Evolutionary conservation across 2,113 vertebrate genomes (phyloP).

Genomic region (Corythoichthys haematopterus): DNA sequence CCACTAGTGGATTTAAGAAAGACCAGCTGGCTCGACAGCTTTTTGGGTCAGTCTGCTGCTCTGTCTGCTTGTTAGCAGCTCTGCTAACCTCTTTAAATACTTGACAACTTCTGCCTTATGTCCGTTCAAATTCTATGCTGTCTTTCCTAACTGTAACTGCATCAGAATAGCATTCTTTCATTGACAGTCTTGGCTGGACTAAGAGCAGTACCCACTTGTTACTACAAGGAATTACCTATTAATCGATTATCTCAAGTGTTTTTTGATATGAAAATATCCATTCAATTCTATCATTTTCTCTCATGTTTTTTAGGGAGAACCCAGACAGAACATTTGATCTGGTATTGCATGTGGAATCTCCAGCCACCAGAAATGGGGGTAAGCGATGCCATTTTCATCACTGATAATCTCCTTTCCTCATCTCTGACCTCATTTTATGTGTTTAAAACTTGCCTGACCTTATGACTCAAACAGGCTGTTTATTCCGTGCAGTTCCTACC

Average conservation of each 20-base stretch:
- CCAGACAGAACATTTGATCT: slow-evolving; percentile 94
- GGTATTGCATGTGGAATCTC: slow-evolving; percentile 88
- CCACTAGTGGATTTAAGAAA: slow-evolving; percentile 39
- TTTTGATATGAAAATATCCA: background rate
- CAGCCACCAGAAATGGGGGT: slow-evolving; percentile 87
- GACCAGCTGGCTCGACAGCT: slow-evolving; percentile 58
- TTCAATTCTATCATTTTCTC: background rate
- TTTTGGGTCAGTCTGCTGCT: slow-evolving; percentile 44
- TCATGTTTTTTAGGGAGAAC: slow-evolving; percentile 78
- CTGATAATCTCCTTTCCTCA: background rate
- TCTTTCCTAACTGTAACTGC: background rate
- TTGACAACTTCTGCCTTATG: slow-evolving; percentile 8
- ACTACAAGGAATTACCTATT: background rate
- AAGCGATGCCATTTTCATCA: slow-evolving; percentile 32
- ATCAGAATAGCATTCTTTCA: background rate
- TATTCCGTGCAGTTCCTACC: background rate
- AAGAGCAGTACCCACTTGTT: background rate
- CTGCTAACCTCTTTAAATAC: slow-evolving; percentile 23
- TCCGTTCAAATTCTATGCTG: background rate
- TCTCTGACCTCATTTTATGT: slow-evolving; percentile 2
- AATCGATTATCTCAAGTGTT: background rate
- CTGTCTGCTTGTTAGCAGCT: slow-evolving; percentile 47
- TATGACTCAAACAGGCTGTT: background rate
- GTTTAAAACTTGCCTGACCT: background rate
- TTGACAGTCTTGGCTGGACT: background rate